Conservation (phyloP, 53 echinoderm and acorn worm genomes). For the Glandiceps talaboti region DNA sequence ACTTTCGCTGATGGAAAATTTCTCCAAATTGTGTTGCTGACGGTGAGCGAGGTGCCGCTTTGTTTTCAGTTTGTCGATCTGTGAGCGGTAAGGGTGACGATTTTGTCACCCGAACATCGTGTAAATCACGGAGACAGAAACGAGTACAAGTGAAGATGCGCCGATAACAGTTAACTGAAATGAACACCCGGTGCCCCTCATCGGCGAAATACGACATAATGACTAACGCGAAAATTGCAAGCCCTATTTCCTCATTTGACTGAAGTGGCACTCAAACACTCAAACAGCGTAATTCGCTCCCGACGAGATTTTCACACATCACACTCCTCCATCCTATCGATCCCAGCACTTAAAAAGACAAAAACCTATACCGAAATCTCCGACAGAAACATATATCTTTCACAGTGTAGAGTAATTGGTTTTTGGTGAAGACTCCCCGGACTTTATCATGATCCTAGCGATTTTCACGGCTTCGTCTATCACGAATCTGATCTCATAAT, state of each 20-base stretch:
- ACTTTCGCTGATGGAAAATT: not conserved
- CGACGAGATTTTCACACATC: not conserved
- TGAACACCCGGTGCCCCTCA: not conserved
- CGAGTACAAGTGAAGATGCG: not conserved
- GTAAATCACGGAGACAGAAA: not conserved
- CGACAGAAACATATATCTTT: no score
- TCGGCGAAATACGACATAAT: not conserved
- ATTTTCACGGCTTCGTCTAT: not conserved
- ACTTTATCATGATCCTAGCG: not conserved
- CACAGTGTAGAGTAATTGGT: no score
- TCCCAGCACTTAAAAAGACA: no score
- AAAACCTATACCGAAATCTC: no score
- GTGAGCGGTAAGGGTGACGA: not conserved
- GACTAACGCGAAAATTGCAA: not conserved
- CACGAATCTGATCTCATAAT: not conserved
- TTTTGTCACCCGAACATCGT: not conserved
- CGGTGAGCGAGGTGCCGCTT: not conserved
- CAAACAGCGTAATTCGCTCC: not conserved
- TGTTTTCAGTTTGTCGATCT: not conserved
- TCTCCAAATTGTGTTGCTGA: not conserved
- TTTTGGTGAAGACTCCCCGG: not conserved
- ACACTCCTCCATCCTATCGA: no score
- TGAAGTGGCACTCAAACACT: not conserved
- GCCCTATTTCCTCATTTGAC: not conserved
- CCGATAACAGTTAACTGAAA: not conserved